Base-by-base conservation (phyloP, 1,140 invertebrate species). In the Dysdera silvatica region DNA sequence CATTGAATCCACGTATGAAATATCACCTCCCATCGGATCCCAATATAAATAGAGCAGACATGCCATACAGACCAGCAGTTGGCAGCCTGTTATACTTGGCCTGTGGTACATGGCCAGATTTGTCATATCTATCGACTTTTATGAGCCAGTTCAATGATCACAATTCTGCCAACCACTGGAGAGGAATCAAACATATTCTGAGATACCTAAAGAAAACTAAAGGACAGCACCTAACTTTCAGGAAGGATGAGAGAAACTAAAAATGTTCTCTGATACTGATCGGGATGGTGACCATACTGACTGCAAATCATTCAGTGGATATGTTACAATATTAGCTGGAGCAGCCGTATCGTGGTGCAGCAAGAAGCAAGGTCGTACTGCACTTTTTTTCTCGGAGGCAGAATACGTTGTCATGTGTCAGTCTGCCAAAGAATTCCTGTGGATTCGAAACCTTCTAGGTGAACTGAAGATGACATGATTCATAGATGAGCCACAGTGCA, bases 311-410 rank as follows among this genome's bases (percentile, higher is more conserved):
- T 73, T 61, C 18, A 74, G 70, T 26, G 75, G 77, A 0, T 75
- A 71, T 66, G 53, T 74, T 0, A 74, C 74, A 58, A 61, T 68
- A 37, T 32, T 75, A 47, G 68, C 61, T 48, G 63, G 76, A 55
- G 18, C 74, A 28, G 73, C 78, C 45, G 76, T 80, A 53, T 76
- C 75, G n/a, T 82, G 77, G 67, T 76, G 78, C 70, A 76, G 77
- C 66, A 77, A 73, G 31, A 79, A 75, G 67, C 80, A 81, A 56
- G 73, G 70, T 37, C 76, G 76, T 5, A 75, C 77, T 28, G 78
- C 78, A 26, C 69, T 78, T 48, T 77, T 74, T 18, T 74, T 73
- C 4, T 77, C 76, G 14, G 80, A 75, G 52, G 78, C 72, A 16
- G 74, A 75, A 57, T 80, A 79, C 62, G 71, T 80, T 64, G 75